Conservation (phyloP, 2,113 vertebrate genomes). For the Butorides virescens region DNA sequence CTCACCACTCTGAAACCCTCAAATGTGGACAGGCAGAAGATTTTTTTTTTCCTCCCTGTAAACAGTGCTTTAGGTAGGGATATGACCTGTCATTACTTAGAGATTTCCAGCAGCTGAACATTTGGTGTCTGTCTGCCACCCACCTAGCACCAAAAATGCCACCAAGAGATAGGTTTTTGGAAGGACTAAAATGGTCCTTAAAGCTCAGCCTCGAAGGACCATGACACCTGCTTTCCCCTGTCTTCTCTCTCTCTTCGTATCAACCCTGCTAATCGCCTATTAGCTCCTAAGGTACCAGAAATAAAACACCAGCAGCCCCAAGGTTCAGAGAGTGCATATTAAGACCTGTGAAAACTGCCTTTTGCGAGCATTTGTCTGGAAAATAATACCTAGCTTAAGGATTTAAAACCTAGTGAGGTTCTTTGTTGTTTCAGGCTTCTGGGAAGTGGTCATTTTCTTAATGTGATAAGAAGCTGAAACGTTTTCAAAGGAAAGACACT, state of each 20-base stretch:
- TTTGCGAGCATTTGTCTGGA: slow-evolving; percentile 38
- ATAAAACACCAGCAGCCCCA: slow-evolving; percentile 62
- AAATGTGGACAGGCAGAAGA: background rate
- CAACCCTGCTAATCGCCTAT: slow-evolving; percentile 59
- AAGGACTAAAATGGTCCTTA: background rate
- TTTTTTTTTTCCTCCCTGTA: background rate
- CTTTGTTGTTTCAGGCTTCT: slow-evolving; percentile 66
- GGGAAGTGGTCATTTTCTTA: slow-evolving; percentile 49
- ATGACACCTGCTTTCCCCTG: slow-evolving; percentile 42
- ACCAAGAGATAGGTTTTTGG: background rate
- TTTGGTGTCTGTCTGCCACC: slow-evolving; percentile 60
- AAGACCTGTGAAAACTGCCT: slow-evolving; percentile 18
- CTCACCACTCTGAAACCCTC: background rate
- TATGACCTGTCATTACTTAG: slow-evolving; percentile 50
- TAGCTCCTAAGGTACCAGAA: slow-evolving; percentile 59
- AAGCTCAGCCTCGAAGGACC: background rate
- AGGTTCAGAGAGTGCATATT: background rate
- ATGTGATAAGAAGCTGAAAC: slow-evolving; percentile 54
- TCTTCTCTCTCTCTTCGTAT: slow-evolving; percentile 40
- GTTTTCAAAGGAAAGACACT: slow-evolving; percentile 58
- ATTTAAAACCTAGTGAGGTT: background rate
- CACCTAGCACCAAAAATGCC: slow-evolving; percentile 58
- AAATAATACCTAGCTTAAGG: slow-evolving; percentile 69
- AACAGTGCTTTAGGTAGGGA: background rate
- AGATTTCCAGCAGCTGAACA: slow-evolving; percentile 56